Evolutionary conservation across 2,113 vertebrate species (phyloP), one percentile per base, ranked within the genome.

Genomic region (Riparia riparia): DNA sequence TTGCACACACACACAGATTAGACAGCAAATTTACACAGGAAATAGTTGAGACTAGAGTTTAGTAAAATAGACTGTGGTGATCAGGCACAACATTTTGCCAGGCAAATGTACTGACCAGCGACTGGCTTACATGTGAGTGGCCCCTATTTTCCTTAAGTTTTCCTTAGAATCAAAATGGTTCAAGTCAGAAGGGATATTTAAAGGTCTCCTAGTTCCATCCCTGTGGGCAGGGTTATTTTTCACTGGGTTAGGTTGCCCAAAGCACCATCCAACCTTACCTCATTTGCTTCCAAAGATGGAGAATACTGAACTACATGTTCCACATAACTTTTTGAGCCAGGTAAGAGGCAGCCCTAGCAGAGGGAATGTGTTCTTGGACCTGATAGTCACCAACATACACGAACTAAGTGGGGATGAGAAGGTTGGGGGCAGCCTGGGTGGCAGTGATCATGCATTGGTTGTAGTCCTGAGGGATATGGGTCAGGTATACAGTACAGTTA

Each of bases 371-470:
- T 34, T 61, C 47, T 45, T 50, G 45, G 7, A 32, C 31, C 39
- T 72, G 26, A 31, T 63, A 39, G 10, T 32, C 47, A 54, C 18
- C 28, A 50, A 41, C 21, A 26, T 2, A 29, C 0, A 0, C 1
- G 1, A 66, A 3, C 28, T 41, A 47, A 66, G 14, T 0, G 0
- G 26, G 12, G 12, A 49, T 19, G 29, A n/a, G 28, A n/a, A n/a
- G 31, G 25, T 9, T 66, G 60, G 37, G 66, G 42, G 20, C 34
- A 57, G 31, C 31, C 17, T 76, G 82, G n/a, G 51, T 24, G 53
- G 15, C 37, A 66, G 16, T 50, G 51, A 50, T 65, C 50, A 24
- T 24, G 7, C 42, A 85, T 8, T 24, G 29, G 11, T 50, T 44
- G 44, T 3, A 37, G 44, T 50, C 31, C 25, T 51, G 25, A 58